These are phyloP conservation scores for Leuctra nigra DNA, from an alignment of 2,888 invertebrate genomes.

Conservation along the genomic window DNA sequence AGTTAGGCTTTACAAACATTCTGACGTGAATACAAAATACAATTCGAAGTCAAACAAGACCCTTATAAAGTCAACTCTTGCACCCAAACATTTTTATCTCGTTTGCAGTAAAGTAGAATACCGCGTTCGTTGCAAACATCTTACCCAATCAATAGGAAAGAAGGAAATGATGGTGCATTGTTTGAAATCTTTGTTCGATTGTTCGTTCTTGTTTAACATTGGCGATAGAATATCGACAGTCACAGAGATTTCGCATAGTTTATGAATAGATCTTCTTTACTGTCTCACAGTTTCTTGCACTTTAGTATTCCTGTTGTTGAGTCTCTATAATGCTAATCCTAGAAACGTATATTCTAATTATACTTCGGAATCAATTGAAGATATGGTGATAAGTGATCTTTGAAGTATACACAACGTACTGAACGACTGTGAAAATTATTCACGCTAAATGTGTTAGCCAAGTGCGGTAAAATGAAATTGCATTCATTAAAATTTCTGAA, in stretches of 20 bases:
- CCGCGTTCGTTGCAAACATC: conserved; percentile 10
- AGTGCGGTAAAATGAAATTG: too few relatives aligned
- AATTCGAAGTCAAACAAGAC: conserved; percentile 7
- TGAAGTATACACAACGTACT: too few relatives aligned
- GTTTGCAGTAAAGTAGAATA: conserved; percentile 3
- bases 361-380: too few relatives aligned
- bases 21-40: conserved; percentile 5
- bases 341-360: too few relatives aligned
- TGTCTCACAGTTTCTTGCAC: too few relatives aligned
- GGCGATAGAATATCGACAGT: conserved; percentile 19
- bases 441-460: too few relatives aligned
- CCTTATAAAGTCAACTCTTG: conserved; percentile 12
- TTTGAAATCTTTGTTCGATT: neutral
- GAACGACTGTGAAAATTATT: too few relatives aligned
- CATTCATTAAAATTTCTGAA: too few relatives aligned
- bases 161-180: neutral
- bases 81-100: conserved; percentile 14
- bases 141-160: conserved; percentile 11
- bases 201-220: conserved; percentile 5
- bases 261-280: conserved; percentile 21
- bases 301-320: too few relatives aligned
- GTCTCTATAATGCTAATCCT: too few relatives aligned
- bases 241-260: conserved; percentile 20
- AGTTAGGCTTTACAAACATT: conserved; percentile 9
- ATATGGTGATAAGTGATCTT: too few relatives aligned